phyloP scores from a whole-genome alignment of 2,113 vertebrate genomes.

The Probosciger aterrimus region DNA sequence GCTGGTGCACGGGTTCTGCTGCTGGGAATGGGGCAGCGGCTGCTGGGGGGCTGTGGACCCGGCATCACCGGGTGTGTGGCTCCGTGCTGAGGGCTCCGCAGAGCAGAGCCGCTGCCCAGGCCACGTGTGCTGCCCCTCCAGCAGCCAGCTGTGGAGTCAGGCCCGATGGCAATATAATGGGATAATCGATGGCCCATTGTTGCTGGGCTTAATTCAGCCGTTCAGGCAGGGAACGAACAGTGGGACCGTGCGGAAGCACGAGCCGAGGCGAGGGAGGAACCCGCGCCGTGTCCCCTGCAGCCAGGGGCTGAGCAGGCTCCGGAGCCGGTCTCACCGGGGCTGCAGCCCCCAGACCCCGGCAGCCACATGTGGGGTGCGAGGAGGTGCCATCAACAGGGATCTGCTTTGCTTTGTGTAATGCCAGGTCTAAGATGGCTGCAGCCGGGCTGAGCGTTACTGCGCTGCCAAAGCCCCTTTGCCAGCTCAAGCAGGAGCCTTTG shows the following conservation, averaged over 20 bases:
- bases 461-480: rapidly evolving
- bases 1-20: not conserved
- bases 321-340: not conserved
- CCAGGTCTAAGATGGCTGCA: not conserved
- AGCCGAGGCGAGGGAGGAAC: conserved; percentile 15
- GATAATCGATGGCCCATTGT: conserved; percentile 64
- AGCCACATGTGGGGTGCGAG: rapidly evolving
- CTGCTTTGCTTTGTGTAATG: not conserved
- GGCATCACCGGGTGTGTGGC: rapidly evolving
- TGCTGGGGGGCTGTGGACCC: rapidly evolving
- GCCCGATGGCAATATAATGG: conserved; percentile 29
- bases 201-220: conserved; percentile 49
- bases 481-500: not conserved
- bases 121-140: not conserved
- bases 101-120: not conserved
- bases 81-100: rapidly evolving
- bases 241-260: not conserved
- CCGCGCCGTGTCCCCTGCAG: not conserved
- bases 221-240: not conserved
- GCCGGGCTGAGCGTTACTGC: not conserved
- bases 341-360: not conserved
- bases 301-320: not conserved
- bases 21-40: rapidly evolving
- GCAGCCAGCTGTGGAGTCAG: not conserved
- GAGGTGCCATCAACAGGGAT: not conserved